Conservation (phyloP, 1,140 invertebrate species). For the Pseudomyrmex dendroicus region DNA sequence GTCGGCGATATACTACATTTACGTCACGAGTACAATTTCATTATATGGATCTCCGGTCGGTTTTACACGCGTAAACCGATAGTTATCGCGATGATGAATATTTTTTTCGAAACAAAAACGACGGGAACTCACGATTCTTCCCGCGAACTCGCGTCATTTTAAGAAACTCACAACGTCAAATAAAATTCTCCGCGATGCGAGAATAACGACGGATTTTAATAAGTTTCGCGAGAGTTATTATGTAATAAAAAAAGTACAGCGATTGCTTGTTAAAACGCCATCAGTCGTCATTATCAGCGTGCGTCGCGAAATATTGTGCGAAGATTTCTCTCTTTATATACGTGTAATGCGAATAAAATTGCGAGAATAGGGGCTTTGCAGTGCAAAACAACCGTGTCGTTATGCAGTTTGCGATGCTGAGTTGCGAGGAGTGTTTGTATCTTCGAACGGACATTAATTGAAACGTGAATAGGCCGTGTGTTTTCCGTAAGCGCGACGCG, state of each 20-base stretch:
- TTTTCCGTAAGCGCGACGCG: neutral
- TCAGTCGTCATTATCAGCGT: slow-evolving; percentile 6
- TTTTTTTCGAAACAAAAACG: too few relatives aligned
- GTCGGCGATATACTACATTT: slow-evolving; percentile 32
- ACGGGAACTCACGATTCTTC: too few relatives aligned
- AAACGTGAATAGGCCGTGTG: neutral
- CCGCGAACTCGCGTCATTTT: neutral
- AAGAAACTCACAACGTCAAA: neutral
- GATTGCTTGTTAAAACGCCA: neutral
- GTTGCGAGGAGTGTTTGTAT: neutral
- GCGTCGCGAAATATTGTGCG: slow-evolving; percentile 7
- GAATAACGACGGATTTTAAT: too few relatives aligned
- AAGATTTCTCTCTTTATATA: neutral
- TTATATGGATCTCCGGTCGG: slow-evolving; percentile 3
- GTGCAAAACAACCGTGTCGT: neutral
- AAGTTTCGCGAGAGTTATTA: neutral
- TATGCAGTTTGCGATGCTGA: neutral
- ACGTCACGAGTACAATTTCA: slow-evolving; percentile 49
- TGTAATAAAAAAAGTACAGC: neutral
- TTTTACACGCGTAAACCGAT: neutral
- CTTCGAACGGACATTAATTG: neutral
- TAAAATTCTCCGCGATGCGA: too few relatives aligned
- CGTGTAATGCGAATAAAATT: neutral
- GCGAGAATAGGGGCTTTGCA: neutral
- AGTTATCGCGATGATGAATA: neutral